Base-by-base conservation (phyloP, 92 coral and sea anemone genomes). In the Umimayanthus kanabou region DNA sequence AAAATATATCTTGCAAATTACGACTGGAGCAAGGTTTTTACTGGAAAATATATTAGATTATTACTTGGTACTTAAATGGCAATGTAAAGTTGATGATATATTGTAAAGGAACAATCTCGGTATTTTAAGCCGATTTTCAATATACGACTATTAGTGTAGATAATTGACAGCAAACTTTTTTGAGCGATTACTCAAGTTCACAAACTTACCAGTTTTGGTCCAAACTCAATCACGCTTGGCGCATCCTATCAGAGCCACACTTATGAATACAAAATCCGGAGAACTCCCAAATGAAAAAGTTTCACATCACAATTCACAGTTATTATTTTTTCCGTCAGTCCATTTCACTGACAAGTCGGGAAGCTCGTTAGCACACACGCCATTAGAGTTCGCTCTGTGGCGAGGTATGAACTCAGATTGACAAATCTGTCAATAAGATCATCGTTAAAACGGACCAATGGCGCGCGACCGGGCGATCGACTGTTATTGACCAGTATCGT, bases 321-420 rank as follows among this genome's bases (percentile, higher is more conserved):
- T 25, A 22, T 14, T 25, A 37, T n/a, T 43, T 43, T 69, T 43
- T 43, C 78, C 13, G 18, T 40, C 28, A 70, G 67, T 23, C 65
- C 87, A 83, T 83, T 83, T 45, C 45, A 83, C 9, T 26, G 26
- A 28, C 78, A 29, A 4, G 26, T 18, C 6, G 29, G 25, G 22
- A 43, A 28, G 11, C 37, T 45, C 45, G 37, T 11, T 16, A 39
- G 11, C 77, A 43, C 55, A 30, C 26, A 43, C 87, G 77, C 87
- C 87, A 83, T 83, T 70, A 83, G n/a, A 40, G 40, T 69, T 47
- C 26, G 16, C 77, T 20, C 77, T 42, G 42, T 25, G 43, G 50
- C 53, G 18, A 89, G 42, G 74, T 86, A 92, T 92, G 88, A 92
- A 92, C 94, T 92, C 92, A 92, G 94, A 92, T 67, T 92, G 94